phyloP scores from a whole-genome alignment of 2,888 invertebrate genomes.

The Noctuana brunneofusca region DNA sequence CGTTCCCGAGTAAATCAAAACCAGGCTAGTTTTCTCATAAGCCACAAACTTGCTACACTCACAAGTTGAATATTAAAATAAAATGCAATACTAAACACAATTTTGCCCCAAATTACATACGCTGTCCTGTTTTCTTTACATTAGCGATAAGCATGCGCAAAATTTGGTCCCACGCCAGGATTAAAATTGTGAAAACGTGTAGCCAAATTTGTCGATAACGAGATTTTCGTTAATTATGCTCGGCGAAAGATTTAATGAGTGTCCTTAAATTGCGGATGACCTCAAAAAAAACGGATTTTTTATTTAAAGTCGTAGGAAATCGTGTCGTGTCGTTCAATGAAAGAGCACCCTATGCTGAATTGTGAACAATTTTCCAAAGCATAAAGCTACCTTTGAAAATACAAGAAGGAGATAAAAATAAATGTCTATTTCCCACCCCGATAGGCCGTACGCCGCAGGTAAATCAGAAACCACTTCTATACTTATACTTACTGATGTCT shows the following conservation, averaged over 20 bases:
- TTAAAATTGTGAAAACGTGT: conserved; percentile 20
- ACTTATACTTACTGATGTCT: neutral
- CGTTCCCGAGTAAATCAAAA: neutral
- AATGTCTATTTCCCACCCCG: neutral
- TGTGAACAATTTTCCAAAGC: too few species aligned
- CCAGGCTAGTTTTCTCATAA: neutral
- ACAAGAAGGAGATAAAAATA: too few species aligned
- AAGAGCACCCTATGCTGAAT: too few species aligned
- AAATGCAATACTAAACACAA: conserved; percentile 5
- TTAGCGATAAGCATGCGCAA: conserved; percentile 24
- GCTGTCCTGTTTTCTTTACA: conserved; percentile 21
- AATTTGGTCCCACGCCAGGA: conserved; percentile 29
- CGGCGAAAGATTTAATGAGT: neutral
- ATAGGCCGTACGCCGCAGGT: too few species aligned
- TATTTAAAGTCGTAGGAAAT: too few species aligned
- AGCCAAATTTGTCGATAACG: conserved; percentile 7
- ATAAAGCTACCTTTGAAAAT: too few species aligned
- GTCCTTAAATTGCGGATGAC: neutral
- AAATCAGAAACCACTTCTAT: neutral
- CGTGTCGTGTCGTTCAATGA: too few species aligned
- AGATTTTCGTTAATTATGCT: conserved; percentile 8
- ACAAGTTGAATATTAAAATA: conserved; percentile 7
- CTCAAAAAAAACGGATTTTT: too few species aligned
- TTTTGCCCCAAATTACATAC: conserved; percentile 18
- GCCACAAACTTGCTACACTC: neutral